These are phyloP conservation scores for Linepithema humile DNA, from an alignment of 1,140 invertebrate species.

Conservation along the genomic window DNA sequence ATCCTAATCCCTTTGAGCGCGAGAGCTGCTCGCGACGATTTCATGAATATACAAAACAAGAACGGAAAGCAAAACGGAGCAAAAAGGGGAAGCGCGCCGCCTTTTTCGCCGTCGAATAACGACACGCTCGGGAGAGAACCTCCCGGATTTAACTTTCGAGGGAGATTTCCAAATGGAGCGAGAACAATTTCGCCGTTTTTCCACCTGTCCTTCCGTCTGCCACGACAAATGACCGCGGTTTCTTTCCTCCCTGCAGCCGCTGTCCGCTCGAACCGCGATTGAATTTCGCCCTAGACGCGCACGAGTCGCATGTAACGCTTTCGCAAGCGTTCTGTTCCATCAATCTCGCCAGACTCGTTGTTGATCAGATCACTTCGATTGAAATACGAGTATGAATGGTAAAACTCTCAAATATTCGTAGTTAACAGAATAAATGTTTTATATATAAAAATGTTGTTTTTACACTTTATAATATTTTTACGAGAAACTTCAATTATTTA, in stretches of 20 bases:
- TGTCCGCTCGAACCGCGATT: constrained; percentile 9
- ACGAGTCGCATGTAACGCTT: background rate
- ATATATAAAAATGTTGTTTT: background rate
- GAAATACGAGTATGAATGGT: background rate
- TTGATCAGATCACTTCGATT: background rate
- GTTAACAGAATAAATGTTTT: background rate
- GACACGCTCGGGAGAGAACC: constrained; percentile 44
- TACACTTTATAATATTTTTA: background rate
- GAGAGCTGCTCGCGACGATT: constrained; percentile 34
- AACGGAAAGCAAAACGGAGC: background rate
- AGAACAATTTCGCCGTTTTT: constrained; percentile 59
- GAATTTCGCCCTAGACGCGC: constrained; percentile 7
- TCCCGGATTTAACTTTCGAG: constrained; percentile 55
- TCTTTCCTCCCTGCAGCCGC: background rate
- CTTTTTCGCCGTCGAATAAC: constrained; percentile 46
- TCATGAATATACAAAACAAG: constrained; percentile 54
- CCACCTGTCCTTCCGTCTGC: constrained; percentile 37
- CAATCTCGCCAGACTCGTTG: background rate
- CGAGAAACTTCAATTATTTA: too few relatives aligned
- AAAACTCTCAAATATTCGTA: background rate
- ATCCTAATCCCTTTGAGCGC: constrained; percentile 49
- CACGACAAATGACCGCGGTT: constrained; percentile 27
- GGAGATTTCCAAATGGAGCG: constrained; percentile 56
- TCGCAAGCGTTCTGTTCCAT: background rate
- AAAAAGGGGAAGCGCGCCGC: background rate